Evolutionary conservation across 1,140 invertebrate species (phyloP), one percentile per base, ranked within the genome.

Genomic region (Archegozetes longisetosus): DNA sequence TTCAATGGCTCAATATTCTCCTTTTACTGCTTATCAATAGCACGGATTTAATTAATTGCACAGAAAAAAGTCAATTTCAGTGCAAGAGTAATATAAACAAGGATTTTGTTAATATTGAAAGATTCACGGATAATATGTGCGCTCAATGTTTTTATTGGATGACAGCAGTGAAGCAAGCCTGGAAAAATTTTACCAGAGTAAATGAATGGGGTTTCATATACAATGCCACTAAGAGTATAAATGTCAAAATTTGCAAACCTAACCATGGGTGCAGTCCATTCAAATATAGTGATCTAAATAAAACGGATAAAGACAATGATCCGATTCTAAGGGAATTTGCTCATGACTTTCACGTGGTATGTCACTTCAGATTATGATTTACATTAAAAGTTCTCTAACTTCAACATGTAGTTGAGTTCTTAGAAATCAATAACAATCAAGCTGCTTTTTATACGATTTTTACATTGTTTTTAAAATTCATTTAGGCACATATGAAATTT

Each of bases 111-210:
- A 58, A 58, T 46, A 58, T 62, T 22, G 53, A 59, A n/a, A 23
- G 53, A 13, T 62, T 62, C 22, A 51, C 56, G 4, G 55, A 58
- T 14, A 49, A 56, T 27, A 62, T 62, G 61, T 62, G 61, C 47
- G 61, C 61, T 20, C 61, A 62, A 54, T 62, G 61, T 62, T 54
- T 51, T 4, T 51, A 26, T 29, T 62, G 29, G 28, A 62, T 62
- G 54, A 47, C 57, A 6, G 57, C 46, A 1, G 49, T 46, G 48
- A 47, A 58, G 47, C 13, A 12, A 13, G 40, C 57, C 17, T 58
- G 57, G 57, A 27, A 23, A 2, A 23, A 28, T 20, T 58, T 50
- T 51, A 25, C 24, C 14, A 17, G 4, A 22, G 57, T 58, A 3
- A 1, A 49, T 28, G 12, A 58, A 53, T 58, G 57, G 57, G 1